Percentiles rank a stretch among this genome's conserved stretches.
These are phyloP conservation scores for Acanthosepion esculentum DNA, from an alignment of 2,888 invertebrate genomes.

Conservation along the genomic window DNA sequence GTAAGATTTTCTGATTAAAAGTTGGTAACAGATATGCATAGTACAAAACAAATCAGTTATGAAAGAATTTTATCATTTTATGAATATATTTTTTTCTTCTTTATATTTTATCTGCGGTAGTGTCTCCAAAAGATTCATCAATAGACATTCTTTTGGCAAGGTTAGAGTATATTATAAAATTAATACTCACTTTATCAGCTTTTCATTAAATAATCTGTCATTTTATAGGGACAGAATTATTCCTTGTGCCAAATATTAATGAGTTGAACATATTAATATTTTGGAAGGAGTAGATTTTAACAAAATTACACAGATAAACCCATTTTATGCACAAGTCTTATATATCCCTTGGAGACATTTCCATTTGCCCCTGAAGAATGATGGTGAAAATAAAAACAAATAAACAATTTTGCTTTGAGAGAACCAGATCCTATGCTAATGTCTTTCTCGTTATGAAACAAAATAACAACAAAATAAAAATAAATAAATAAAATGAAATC, in stretches of 20 bases:
- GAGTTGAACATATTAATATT: neutral
- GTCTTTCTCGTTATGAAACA: neutral
- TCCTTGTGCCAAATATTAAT: neutral
- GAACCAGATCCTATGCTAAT: neutral
- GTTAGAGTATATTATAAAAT: constrained; percentile 17
- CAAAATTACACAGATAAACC: constrained; percentile 33
- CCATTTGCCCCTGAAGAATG: neutral
- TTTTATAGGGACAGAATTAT: neutral
- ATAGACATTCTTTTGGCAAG: neutral
- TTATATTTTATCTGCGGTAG: neutral
- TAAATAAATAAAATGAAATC: neutral
- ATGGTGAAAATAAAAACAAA: neutral
- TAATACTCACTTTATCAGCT: constrained; percentile 33
- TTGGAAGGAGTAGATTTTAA: neutral
- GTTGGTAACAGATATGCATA: neutral
- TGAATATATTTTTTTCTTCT: neutral
- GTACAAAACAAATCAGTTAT: neutral
- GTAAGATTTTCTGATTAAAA: too few species aligned
- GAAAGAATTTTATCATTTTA: neutral
- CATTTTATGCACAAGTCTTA: neutral
- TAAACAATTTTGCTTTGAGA: neutral
- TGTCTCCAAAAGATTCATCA: neutral
- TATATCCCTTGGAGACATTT: neutral
- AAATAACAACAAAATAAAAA: too few species aligned
- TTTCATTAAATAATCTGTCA: constrained; percentile 18